Evolutionary conservation across 2,888 invertebrate species (phyloP).

Genomic region (Drosophila affinis): DNA sequence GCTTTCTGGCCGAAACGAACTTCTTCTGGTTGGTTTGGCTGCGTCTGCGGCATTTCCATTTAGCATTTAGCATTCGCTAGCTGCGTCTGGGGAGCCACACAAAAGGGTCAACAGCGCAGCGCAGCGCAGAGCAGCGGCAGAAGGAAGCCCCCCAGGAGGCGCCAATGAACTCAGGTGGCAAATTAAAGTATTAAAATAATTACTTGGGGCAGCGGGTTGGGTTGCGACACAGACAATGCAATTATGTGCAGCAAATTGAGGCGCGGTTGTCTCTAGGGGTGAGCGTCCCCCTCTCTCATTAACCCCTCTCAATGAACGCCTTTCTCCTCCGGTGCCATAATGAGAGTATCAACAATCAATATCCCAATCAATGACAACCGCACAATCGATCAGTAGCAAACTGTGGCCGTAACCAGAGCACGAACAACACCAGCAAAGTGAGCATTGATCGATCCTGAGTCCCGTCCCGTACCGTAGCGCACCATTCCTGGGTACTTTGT

Average conservation of each 20-base stretch:
- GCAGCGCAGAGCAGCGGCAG: background rate
- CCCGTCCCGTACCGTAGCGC: conserved; percentile 27
- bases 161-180: conserved; percentile 73
- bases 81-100: conserved; percentile 46
- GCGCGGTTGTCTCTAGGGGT: conserved; percentile 13
- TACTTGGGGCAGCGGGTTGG: conserved; percentile 49
- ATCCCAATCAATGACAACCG: conserved; percentile 67
- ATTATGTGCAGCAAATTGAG: conserved; percentile 71
- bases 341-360: conserved; percentile 65
- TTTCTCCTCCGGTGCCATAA: conserved; percentile 36
- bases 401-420: background rate
- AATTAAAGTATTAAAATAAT: conserved; percentile 74
- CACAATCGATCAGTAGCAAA: conserved; percentile 69
- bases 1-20: conserved; percentile 53
- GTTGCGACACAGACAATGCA: conserved; percentile 62
- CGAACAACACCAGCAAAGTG: conserved; percentile 53
- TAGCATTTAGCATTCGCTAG: conserved; percentile 14
- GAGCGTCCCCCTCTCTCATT: background rate
- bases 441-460: conserved; percentile 60
- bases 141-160: conserved; percentile 32
- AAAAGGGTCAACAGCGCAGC: conserved; percentile 22
- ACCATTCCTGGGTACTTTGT: conserved; percentile 9
- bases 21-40: conserved; percentile 73
- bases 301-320: conserved; percentile 4
- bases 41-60: conserved; percentile 72